phyloP scores from a whole-genome alignment of 2,888 invertebrate genomes.

The Leucophenga maculata region DNA sequence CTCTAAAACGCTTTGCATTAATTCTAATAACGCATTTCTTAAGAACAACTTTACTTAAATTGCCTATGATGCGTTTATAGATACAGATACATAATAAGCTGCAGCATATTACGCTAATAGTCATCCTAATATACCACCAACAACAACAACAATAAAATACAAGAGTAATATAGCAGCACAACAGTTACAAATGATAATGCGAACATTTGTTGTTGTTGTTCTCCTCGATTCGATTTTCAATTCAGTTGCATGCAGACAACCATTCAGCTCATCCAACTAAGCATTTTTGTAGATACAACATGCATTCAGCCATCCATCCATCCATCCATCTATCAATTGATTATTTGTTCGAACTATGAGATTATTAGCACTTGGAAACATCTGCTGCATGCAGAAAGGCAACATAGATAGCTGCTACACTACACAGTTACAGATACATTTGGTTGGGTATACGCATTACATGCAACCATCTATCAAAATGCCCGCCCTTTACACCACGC shows the following conservation, averaged over 20 bases:
- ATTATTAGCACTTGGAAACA: slow-evolving; percentile 68
- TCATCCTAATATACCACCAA: background rate
- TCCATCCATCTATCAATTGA: slow-evolving; percentile 43
- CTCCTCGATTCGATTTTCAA: slow-evolving; percentile 46
- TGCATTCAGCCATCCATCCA: slow-evolving; percentile 1
- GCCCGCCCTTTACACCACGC: background rate
- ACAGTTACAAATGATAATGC: slow-evolving; percentile 40
- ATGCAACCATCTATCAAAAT: slow-evolving; percentile 13
- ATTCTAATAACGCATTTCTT: no score
- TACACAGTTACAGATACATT: slow-evolving; percentile 18
- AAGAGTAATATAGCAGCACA: background rate
- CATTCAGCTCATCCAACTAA: background rate
- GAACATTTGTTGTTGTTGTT: slow-evolving; percentile 27
- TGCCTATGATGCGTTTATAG: no score
- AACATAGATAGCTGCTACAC: slow-evolving; percentile 24
- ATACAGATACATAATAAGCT: background rate
- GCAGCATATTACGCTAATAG: background rate
- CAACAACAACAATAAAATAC: slow-evolving; percentile 4
- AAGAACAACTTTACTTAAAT: no score
- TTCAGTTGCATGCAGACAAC: slow-evolving; percentile 19
- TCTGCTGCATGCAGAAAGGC: slow-evolving; percentile 49
- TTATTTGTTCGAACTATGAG: slow-evolving; percentile 60
- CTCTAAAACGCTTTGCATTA: no score
- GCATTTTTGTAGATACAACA: slow-evolving; percentile 31
- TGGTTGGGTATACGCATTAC: slow-evolving; percentile 21